Evolutionary conservation across 1,140 invertebrate genomes (phyloP), one percentile per base, ranked within the genome.

Genomic region (Plectrocnemia conspersa): DNA sequence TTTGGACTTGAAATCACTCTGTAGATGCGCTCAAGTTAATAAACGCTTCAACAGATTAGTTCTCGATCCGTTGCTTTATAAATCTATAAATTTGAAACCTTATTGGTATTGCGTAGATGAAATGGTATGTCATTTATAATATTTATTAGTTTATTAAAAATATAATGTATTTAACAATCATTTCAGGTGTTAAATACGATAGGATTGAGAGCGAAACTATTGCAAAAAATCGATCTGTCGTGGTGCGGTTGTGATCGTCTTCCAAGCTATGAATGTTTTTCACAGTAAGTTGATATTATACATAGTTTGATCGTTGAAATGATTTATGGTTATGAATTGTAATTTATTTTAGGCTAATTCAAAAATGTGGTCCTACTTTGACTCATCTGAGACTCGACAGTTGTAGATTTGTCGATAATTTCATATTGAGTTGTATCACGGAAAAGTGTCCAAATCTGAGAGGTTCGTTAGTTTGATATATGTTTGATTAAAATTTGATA

Each of bases 161-260:
- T 49, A 53, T 27, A 18, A 36, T 59, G 35, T 40, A 22, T 41
- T 58, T 45, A 13, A 42, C 19, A 21, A 10, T 45, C 38, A 45
- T 49, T 53, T 62, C 70, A 77, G 76, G 63, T 82, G 66, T 66
- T 84, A 68, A 70, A 68, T 67, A 70, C 66, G 1, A 50, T 72
- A 64, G 77, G 73, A 61, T 79, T 36, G 71, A 75, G 83, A 52
- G 88, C 86, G 68, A 79, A 79, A 56, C 81, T 82, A 66, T 68
- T 93, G 11, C 83, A 85, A 62, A 83, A 83, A 68, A 64, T 94
- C 10, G 89, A 93, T 75, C 67, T 93, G 0, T 91, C 89, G 0
- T 94, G 91, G 90, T 92, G 89, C 69, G 88, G 88, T n/a, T 83
- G 80, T 56, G 82, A 88, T 65, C 72, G 77, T 42, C 77, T 77